Base-by-base conservation (phyloP, 2,888 invertebrate genomes). In the Cylloceria caligata region DNA sequence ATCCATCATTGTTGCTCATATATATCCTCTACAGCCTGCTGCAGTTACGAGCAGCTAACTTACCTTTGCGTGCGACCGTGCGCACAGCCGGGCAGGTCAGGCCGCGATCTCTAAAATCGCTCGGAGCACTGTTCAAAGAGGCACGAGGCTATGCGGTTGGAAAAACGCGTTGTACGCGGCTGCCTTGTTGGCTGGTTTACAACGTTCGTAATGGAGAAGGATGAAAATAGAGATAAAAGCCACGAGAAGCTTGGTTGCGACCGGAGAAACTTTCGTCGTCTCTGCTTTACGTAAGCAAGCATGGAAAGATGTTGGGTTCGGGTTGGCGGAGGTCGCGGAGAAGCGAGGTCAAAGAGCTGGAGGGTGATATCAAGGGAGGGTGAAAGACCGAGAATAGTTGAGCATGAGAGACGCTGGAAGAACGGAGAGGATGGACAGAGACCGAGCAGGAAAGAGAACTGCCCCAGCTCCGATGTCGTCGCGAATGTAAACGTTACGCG, bases 401-500 rank as follows among this genome's bases (percentile, higher is more conserved):
- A 62, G 39, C 39, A 42, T 34, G 7, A 62, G 16, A 47, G 39
- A 19, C 7, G 24, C 49, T 2, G n/a, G 45, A 57, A 71, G 21
- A 64, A 42, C 34, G 36, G 55, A 16, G 55, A 57, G 27, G 73
- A 36, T 24, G 52, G 16, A 55, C 5, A 13, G 52, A 72, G 30
- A 67, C 19, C 47, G 30, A 65, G 30, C 39, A 69, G 80, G 72
- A 34, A 73, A 68, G 81, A 82, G 75, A 82, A 84, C 73, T 80
- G 72, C 64, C 60, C 47, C 11, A 47, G 73, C 72, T 57, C 27
- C 69, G 64, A 81, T 81, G 74, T 81, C 81, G 78, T 78, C 81
- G 64, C 69, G 74, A 78, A 81, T 81, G 81, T 78, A 81, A 81
- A 81, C 73, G 77, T 81, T 81, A 69, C 78, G 30, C 78, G 65